Evolutionary conservation across 2,797 vertebrate genomes (phyloP), one percentile per base, ranked within the genome.

Genomic region (Pteronotus mesoamericanus): DNA sequence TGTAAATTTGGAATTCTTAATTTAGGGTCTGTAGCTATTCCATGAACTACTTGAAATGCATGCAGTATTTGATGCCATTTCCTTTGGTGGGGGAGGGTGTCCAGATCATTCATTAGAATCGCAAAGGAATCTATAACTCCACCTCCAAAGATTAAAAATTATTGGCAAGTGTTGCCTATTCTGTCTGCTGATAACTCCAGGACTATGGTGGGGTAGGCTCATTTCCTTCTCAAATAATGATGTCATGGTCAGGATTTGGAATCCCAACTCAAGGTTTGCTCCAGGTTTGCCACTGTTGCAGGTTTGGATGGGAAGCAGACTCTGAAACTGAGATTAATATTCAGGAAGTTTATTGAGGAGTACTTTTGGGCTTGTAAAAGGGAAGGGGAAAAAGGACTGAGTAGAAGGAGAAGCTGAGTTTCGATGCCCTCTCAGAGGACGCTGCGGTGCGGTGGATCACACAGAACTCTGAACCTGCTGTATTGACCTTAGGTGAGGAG

Each of bases 1-100:
- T 55, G 4, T 64, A 83, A 93, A 46, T 78, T 71, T 64, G 0
- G 1, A 86, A 83, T 82, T 95, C 51, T 93, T 71, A 74, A 89
- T 75, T 79, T 89, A 22, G 48, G 7, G 12, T 86, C 66, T 86
- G 85, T 51, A 74, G 34, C 11, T 80, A 82, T 59, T 80, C 34
- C 19, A 37, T 68, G 68, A 86, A 6, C 18, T 80, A 53, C 22
- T 55, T 82, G 57, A 93, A 51, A 48, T 82, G 68, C 21, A 90
- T 80, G n/a, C 57, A 69, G 8, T 77, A 51, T 83, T 75, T 87
- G 48, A 48, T 64, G 32, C 14, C 64, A n/a, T 64, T 64, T 64
- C 61, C 29, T 64, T 46, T 57, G 39, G 32, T 55, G 32, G 5
- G 16, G 29, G 7, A 39, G 51, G 69, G 37, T 3, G 18, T 61